A percentile compares a stretch with the other conserved stretches of the same genome.
phyloP scores from a whole-genome alignment of 2,113 vertebrate species.

The Arenaria interpres region DNA sequence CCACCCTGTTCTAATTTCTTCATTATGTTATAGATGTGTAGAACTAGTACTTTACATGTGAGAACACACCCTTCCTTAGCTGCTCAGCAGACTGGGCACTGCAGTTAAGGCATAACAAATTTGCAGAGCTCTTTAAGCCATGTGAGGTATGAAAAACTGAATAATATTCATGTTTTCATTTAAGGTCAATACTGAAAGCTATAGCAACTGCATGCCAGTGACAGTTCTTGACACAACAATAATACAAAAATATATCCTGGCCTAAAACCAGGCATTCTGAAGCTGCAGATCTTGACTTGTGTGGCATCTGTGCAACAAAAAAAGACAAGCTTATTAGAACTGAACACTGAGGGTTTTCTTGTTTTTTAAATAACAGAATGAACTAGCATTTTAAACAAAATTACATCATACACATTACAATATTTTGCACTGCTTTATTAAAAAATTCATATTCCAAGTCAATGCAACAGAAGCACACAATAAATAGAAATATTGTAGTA shows the following conservation, averaged over 20 bases:
- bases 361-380: background rate
- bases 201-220: constrained; percentile 13
- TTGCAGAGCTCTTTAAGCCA: background rate
- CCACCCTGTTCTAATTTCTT: background rate
- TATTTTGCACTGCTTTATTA: constrained; percentile 57
- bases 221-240: constrained; percentile 5
- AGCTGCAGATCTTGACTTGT: constrained; percentile 59
- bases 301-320: constrained; percentile 47
- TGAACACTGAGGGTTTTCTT: background rate
- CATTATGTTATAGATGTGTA: background rate
- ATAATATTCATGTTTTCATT: background rate
- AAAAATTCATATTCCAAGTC: constrained; percentile 11
- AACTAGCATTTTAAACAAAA: constrained; percentile 40
- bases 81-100: background rate
- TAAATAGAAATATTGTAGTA: background rate
- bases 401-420: constrained; percentile 23
- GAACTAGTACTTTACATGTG: background rate
- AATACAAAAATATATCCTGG: constrained; percentile 19
- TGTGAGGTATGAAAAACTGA: background rate
- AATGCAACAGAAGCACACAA: constrained; percentile 40
- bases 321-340: constrained; percentile 60
- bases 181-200: background rate
- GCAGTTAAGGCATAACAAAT: background rate
- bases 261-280: constrained; percentile 50
- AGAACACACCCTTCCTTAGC: background rate